Conservation (phyloP, 2,797 vertebrate species). For the Pyrocephalus nanus region DNA sequence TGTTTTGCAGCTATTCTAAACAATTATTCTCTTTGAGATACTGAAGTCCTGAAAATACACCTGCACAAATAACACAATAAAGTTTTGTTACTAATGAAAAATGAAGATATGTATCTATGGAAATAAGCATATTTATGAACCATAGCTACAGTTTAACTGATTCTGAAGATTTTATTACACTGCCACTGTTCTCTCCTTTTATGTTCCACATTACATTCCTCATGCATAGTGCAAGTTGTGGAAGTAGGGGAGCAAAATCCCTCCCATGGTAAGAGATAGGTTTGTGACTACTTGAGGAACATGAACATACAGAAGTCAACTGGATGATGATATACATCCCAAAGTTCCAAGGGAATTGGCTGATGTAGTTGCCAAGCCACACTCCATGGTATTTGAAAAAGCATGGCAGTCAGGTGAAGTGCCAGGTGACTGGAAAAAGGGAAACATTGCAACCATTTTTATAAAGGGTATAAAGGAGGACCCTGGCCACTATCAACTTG, state of each 20-base stretch:
- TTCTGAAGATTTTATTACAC: neutral
- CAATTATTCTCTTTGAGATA: neutral
- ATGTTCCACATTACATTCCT: neutral
- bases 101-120: neutral
- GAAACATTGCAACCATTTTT: neutral
- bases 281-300: neutral
- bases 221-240: neutral
- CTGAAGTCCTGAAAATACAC: neutral
- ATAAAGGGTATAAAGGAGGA: neutral
- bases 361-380: neutral
- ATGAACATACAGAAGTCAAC: neutral
- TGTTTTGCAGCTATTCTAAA: neutral
- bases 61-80: neutral
- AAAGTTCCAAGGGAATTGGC: neutral
- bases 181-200: neutral
- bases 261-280: rapidly evolving
- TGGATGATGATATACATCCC: neutral
- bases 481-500: neutral
- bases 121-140: neutral
- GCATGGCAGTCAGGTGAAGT: neutral
- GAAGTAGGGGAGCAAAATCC: neutral
- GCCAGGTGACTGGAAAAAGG: neutral
- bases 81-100: neutral
- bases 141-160: neutral
- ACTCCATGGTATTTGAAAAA: neutral